phyloP scores from a whole-genome alignment of 2,888 invertebrate species.

The Hedychridium roseum region DNA sequence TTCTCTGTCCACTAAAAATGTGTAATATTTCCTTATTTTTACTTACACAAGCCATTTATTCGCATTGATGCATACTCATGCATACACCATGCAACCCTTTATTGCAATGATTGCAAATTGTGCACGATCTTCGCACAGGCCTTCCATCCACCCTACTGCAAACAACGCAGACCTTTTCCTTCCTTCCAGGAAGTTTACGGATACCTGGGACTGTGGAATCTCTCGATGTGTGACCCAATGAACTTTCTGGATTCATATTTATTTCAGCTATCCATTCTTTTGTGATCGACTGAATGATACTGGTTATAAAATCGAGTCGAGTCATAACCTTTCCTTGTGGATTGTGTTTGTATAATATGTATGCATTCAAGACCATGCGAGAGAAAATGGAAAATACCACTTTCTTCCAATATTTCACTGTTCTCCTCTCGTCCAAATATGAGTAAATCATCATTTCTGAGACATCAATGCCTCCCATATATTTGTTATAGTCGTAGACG shows the following conservation, averaged over 20 bases:
- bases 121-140: slow-evolving; percentile 19
- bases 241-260: slow-evolving; percentile 13
- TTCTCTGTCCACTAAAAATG: slow-evolving; percentile 16
- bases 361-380: slow-evolving; percentile 39
- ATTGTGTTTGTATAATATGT: slow-evolving; percentile 35
- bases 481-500: slow-evolving; percentile 33
- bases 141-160: slow-evolving; percentile 16
- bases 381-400: slow-evolving; percentile 38
- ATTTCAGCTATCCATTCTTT: slow-evolving; percentile 16
- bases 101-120: slow-evolving; percentile 19
- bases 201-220: slow-evolving; percentile 13
- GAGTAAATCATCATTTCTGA: slow-evolving; percentile 40
- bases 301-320: slow-evolving; percentile 34
- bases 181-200: slow-evolving; percentile 30
- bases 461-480: slow-evolving; percentile 39
- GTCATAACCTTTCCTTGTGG: slow-evolving; percentile 29
- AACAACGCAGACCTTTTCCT: slow-evolving; percentile 18
- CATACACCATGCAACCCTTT: slow-evolving; percentile 13
- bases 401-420: slow-evolving; percentile 42
- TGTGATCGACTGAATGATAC: slow-evolving; percentile 16
- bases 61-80: slow-evolving; percentile 15
- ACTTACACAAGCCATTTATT: slow-evolving; percentile 17
- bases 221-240: slow-evolving; percentile 14
- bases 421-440: slow-evolving; percentile 40
- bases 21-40: slow-evolving; percentile 20